A percentile compares a stretch with the other conserved stretches of the same genome.
Evolutionary conservation across 2,888 invertebrate species (phyloP).

Genomic region (Erebia ligea): DNA sequence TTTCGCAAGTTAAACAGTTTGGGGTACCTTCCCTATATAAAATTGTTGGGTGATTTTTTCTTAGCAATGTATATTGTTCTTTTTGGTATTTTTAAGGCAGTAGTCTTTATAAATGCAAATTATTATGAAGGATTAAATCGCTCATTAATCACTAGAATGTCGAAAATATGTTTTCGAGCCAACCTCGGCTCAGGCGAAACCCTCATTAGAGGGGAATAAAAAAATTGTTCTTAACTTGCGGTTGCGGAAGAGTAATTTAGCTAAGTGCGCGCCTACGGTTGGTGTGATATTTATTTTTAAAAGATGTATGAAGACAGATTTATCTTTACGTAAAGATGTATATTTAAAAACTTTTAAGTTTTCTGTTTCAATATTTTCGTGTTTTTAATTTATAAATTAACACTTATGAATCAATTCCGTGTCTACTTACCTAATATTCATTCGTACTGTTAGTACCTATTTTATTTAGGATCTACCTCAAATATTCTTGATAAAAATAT

Average conservation of each 20-base stretch:
- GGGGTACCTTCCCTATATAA: too few relatives aligned
- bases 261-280: conserved; percentile 37
- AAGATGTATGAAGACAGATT: conserved; percentile 7
- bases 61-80: too few relatives aligned
- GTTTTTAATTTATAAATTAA: neutral
- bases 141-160: conserved; percentile 16
- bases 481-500: too few relatives aligned
- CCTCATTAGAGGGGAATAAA: conserved; percentile 43
- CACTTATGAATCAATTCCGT: neutral
- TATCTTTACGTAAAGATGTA: neutral
- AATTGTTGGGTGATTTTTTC: too few relatives aligned
- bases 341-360: neutral
- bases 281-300: conserved; percentile 25
- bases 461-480: too few relatives aligned
- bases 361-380: neutral
- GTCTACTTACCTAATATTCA: too few relatives aligned
- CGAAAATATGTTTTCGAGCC: conserved; percentile 37
- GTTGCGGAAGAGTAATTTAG: conserved; percentile 42
- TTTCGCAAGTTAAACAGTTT: too few relatives aligned
- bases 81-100: too few relatives aligned
- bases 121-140: neutral
- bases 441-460: too few relatives aligned
- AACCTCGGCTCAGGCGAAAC: conserved; percentile 38
- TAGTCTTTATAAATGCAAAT: too few relatives aligned
- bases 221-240: conserved; percentile 38